phyloP scores from a whole-genome alignment of 2,797 vertebrate species.

The Sciaenops ocellatus region DNA sequence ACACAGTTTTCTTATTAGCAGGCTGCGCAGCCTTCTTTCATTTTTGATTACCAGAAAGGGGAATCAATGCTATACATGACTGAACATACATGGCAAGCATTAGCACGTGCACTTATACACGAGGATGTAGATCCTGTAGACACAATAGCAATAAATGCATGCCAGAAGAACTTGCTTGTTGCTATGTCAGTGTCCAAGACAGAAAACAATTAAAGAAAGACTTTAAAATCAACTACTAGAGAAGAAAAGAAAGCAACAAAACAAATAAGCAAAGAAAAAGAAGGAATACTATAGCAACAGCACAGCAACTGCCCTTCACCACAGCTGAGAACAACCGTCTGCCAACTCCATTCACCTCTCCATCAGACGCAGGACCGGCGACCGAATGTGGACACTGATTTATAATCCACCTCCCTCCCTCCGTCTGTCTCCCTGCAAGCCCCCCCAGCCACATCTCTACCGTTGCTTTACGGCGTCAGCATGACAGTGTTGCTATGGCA shows the following conservation, averaged over 20 bases:
- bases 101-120: constrained; percentile 20
- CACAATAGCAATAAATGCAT: not conserved
- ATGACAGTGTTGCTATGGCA: constrained; percentile 74
- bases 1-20: constrained; percentile 45
- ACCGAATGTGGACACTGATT: constrained; percentile 61
- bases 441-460: constrained; percentile 30
- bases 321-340: constrained; percentile 14
- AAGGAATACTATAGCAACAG: not conserved
- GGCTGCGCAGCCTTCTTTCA: constrained; percentile 33
- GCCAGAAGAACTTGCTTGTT: not conserved
- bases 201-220: not conserved
- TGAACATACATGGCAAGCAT: constrained; percentile 36
- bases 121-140: not conserved
- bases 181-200: not conserved
- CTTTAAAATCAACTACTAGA: no score
- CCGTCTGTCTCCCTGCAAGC: not conserved
- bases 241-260: not conserved
- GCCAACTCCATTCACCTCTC: constrained; percentile 39
- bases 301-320: constrained; percentile 39
- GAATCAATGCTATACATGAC: constrained; percentile 31
- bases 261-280: not conserved
- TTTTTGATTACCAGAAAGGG: constrained; percentile 39
- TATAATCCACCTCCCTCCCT: constrained; percentile 50
- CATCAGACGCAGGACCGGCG: constrained; percentile 20
- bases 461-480: constrained; percentile 46